Base-by-base conservation (phyloP, 1,140 invertebrate genomes). In the Yoshiicerus persimilis region DNA sequence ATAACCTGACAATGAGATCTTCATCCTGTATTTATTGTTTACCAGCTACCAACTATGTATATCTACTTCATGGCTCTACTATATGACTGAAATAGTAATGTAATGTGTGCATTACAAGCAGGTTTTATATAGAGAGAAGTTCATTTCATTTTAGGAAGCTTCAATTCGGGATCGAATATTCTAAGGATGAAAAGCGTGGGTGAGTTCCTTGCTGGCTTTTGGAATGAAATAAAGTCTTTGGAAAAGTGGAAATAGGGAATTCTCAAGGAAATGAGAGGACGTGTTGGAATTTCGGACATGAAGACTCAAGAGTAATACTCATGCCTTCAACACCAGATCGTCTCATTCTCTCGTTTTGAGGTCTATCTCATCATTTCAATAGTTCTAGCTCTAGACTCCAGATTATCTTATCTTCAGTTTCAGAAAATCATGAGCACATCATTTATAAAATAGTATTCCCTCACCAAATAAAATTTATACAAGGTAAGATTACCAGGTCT, bases 221-320 rank as follows among this genome's bases (percentile, higher is more conserved):
- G 30, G 75, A n/a, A 80, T 80, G 75, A 80, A n/a, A 80, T 80
- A 32, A 80, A 80, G 66, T 70, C 66, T 27, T 70, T 32, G 66
- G 66, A 80, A 80, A 38, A 56, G 47, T 32, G 11, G 75, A 80
- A 64, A 34, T 56, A 87, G 80, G 32, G 86, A 87, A 87, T 87
- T 87, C 80, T 16, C 39, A 56, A 87, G 86, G 86, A 87, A 77
- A 87, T 87, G 86, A 87, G 70, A 47, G 75, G 41, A 83, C 86
- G 86, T 87, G 86, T 87, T 83, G 86, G 86, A 87, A 87, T 87
- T 87, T 80, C 86, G 86, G 70, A 83, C 86, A 87, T 75, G 70
- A 11, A 80, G 66, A 38, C 75, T 56, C 10, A 77, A 25, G 66
- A 70, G 27, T 70, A 30, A 32, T 80, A 80, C 30, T 36, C 47